phyloP scores from a whole-genome alignment of 2,797 vertebrate species.

The Gastrophryne carolinensis region DNA sequence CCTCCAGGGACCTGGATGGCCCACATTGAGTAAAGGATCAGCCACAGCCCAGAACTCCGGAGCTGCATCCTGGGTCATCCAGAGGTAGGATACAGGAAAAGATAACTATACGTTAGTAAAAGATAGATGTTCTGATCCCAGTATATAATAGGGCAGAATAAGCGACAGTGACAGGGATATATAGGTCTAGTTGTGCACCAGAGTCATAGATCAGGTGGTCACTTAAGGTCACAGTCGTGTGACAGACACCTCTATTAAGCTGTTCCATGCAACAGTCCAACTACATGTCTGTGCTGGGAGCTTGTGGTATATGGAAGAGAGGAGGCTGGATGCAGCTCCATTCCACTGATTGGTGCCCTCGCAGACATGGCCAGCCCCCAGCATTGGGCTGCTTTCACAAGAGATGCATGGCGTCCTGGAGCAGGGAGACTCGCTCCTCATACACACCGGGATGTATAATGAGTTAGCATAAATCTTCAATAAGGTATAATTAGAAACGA shows the following conservation, averaged over 20 bases:
- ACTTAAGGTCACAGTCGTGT: slow-evolving; percentile 10
- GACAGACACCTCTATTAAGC: not conserved
- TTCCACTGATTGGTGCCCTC: slow-evolving; percentile 1
- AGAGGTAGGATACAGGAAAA: not conserved
- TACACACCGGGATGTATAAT: too few relatives aligned
- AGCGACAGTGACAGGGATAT: not conserved
- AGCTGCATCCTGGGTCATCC: not conserved
- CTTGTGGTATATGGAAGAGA: not conserved
- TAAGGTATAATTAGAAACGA: too few relatives aligned
- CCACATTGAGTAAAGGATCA: slow-evolving; percentile 61
- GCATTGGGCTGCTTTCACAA: not conserved
- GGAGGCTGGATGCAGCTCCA: not conserved
- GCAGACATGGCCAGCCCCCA: not conserved
- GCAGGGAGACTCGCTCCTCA: not conserved
- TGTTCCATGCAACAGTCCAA: not conserved
- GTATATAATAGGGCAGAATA: not conserved
- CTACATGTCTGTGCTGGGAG: not conserved
- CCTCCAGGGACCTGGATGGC: slow-evolving; percentile 55
- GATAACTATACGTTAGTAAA: not conserved
- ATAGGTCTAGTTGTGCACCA: not conserved
- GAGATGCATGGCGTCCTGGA: not conserved
- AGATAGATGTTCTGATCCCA: not conserved
- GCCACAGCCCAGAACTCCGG: slow-evolving; percentile 19
- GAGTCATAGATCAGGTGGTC: slow-evolving; percentile 1
- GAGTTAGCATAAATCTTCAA: too few relatives aligned